These are phyloP conservation scores for Sarcophilus harrisii DNA, from an alignment of 2,797 vertebrate species.

Conservation along the genomic window DNA sequence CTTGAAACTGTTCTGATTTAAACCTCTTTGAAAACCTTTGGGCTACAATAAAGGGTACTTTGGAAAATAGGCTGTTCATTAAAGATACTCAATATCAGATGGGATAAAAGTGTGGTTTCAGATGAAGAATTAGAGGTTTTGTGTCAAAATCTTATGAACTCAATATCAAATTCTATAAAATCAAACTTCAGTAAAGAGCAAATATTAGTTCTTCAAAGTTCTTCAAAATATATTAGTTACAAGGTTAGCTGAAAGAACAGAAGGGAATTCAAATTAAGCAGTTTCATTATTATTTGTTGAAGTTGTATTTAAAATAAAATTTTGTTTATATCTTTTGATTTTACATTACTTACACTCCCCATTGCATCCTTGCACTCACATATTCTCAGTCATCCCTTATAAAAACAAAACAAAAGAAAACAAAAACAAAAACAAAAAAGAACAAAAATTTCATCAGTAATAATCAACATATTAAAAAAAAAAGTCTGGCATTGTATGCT, in stretches of 20 bases:
- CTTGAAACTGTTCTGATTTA: neutral
- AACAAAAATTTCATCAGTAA: too few species aligned
- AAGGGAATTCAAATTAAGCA: neutral
- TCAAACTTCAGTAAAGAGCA: neutral
- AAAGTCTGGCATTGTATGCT: too few species aligned
- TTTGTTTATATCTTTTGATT: neutral
- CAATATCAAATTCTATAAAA: neutral
- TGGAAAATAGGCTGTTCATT: neutral
- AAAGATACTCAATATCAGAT: neutral
- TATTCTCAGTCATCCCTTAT: too few species aligned
- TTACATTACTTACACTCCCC: neutral
- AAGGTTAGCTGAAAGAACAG: neutral
- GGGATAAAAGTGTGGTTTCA: neutral
- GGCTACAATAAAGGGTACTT: neutral
- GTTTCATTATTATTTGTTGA: neutral
- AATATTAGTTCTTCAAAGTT: neutral
- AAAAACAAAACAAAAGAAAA: too few species aligned
- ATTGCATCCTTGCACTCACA: too few species aligned
- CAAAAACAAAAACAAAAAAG: too few species aligned
- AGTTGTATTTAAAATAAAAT: neutral
- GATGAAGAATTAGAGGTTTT: neutral
- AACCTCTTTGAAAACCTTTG: neutral
- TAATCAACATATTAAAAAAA: too few species aligned
- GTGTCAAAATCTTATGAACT: neutral
- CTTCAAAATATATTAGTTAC: neutral